Conservation (phyloP, 2,888 invertebrate genomes). For the Lymantria dispar region DNA sequence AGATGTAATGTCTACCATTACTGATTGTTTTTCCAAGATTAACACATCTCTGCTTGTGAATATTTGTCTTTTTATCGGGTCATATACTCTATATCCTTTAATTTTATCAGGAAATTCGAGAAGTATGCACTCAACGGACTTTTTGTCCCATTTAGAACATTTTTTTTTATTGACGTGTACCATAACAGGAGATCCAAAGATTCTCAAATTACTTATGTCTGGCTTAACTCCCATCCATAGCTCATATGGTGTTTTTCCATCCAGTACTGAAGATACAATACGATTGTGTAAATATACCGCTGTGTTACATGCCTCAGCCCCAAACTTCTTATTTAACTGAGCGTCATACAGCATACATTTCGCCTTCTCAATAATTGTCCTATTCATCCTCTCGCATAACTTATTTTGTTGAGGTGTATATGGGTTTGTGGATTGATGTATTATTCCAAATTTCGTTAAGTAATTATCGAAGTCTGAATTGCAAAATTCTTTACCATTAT, state of each 20-base stretch:
- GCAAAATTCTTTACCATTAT: background rate
- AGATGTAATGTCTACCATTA: background rate
- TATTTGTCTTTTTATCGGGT: background rate
- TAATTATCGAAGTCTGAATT: background rate
- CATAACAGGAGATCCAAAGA: constrained; percentile 5
- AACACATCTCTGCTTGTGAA: background rate
- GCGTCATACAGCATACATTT: background rate
- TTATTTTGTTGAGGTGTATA: constrained; percentile 3
- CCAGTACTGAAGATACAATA: background rate
- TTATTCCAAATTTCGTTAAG: background rate
- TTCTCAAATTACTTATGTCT: background rate
- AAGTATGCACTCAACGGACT: background rate
- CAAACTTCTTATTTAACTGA: background rate
- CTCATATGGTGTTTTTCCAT: constrained; percentile 1
- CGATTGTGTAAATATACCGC: background rate
- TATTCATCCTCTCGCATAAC: background rate
- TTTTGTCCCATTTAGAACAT: background rate
- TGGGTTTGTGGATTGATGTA: background rate
- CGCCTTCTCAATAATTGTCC: constrained; percentile 9
- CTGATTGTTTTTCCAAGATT: background rate
- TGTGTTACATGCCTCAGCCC: background rate
- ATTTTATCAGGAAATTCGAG: background rate
- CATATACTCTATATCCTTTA: background rate
- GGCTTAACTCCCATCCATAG: constrained; percentile 1
- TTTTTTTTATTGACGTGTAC: background rate